A percentile compares a stretch with the other conserved stretches of the same genome.
Conservation (phyloP, 2,888 invertebrate genomes). For the Odontocerum albicorne region DNA sequence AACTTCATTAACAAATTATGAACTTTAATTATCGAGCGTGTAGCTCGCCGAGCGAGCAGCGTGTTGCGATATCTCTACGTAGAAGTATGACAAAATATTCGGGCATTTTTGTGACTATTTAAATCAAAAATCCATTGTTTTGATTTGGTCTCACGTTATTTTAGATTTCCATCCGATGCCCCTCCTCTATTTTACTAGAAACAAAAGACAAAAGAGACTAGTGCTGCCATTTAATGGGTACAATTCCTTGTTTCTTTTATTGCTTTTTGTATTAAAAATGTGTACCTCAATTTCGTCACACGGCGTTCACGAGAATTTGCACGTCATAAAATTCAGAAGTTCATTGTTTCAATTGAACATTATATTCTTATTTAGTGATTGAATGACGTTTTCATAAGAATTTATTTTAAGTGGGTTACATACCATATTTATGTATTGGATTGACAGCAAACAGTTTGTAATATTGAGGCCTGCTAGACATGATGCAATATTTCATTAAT, state of each 20-base stretch:
- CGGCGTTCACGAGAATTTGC: constrained; percentile 7
- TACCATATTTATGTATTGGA: too few species aligned
- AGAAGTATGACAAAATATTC: constrained; percentile 14
- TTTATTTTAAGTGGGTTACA: too few species aligned
- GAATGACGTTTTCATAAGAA: too few species aligned
- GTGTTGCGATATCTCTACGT: constrained; percentile 2
- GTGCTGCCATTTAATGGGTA: constrained; percentile 3
- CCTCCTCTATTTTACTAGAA: constrained; percentile 4
- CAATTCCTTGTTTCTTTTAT: constrained; percentile 7
- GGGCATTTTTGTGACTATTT: constrained; percentile 19
- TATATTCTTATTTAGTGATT: too few species aligned
- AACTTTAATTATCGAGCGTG: not conserved
- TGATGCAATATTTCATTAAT: too few species aligned
- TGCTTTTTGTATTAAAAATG: constrained; percentile 1
- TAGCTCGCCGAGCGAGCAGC: not conserved
- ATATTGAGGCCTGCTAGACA: too few species aligned
- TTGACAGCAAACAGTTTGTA: too few species aligned
- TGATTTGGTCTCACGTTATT: constrained; percentile 25
- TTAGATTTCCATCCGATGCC: constrained; percentile 8
- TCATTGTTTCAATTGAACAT: constrained; percentile 8
- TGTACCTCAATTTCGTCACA: constrained; percentile 2
- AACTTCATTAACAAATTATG: constrained; percentile 9
- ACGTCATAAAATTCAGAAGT: constrained; percentile 12
- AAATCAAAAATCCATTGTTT: constrained; percentile 24
- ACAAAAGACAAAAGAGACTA: constrained; percentile 25